Percentiles rank a stretch among this genome's conserved stretches.
Conservation (phyloP, 2,888 invertebrate species). For the Torymus auratus region DNA sequence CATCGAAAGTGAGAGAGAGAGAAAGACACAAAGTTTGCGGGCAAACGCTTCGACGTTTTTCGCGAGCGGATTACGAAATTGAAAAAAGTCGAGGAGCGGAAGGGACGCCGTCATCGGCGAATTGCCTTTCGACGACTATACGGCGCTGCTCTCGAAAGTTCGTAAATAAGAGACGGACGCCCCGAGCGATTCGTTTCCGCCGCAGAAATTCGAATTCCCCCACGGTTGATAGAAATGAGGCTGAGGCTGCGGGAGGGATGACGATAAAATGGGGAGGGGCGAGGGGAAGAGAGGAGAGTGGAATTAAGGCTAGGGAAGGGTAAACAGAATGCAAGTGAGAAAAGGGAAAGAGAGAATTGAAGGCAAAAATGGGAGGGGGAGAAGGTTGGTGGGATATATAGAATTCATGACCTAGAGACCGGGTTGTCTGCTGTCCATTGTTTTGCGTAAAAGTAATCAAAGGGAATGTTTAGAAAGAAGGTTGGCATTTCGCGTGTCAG, state of each 20-base stretch:
- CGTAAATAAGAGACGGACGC: constrained; percentile 45
- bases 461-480: no score
- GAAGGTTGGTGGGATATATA: not conserved
- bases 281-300: not conserved
- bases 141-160: constrained; percentile 14
- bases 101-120: not conserved
- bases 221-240: constrained; percentile 14
- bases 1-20: not conserved
- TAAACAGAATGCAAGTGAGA: not conserved
- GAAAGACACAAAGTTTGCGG: not conserved
- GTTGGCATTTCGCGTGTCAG: no score
- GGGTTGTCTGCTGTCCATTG: no score
- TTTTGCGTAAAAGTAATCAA: no score
- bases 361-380: no score
- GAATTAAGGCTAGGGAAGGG: constrained; percentile 8
- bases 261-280: not conserved
- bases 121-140: constrained; percentile 23
- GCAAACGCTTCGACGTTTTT: not conserved
- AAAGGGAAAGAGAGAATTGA: not conserved
- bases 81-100: not conserved
- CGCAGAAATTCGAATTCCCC: constrained; percentile 27
- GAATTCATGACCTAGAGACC: no score
- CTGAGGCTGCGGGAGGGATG: no score
- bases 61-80: not conserved
- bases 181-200: constrained; percentile 26